Evolutionary conservation across 2,888 invertebrate species (phyloP).

Genomic region (Meganola albula): DNA sequence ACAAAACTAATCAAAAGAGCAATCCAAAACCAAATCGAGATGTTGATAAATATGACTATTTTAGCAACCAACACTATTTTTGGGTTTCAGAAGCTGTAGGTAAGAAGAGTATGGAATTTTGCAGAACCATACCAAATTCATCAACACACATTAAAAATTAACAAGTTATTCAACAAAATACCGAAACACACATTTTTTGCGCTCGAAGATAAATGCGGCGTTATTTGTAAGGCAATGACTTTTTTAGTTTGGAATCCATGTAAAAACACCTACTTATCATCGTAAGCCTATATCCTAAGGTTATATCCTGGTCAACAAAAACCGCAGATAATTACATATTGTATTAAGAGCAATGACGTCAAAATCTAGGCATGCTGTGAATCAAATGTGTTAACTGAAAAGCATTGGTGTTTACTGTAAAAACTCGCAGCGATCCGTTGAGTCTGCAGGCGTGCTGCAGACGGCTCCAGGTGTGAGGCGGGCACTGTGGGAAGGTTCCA

Average conservation of each 20-base stretch:
- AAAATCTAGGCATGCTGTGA: conserved; percentile 13
- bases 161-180: conserved; percentile 68
- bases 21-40: too few relatives aligned
- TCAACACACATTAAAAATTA: conserved; percentile 59
- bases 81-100: too few relatives aligned
- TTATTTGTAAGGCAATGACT: conserved; percentile 54
- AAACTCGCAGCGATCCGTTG: conserved; percentile 59
- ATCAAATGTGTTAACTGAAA: conserved; percentile 16
- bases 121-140: conserved; percentile 54
- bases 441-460: conserved; percentile 60
- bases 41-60: too few relatives aligned
- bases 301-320: conserved; percentile 55
- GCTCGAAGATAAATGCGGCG: conserved; percentile 51
- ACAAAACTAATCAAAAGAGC: too few relatives aligned
- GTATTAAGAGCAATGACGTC: conserved; percentile 25
- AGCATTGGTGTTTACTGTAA: conserved; percentile 56
- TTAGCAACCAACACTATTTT: too few relatives aligned
- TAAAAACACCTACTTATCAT: conserved; percentile 57
- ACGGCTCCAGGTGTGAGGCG: conserved; percentile 71
- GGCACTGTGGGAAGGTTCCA: conserved; percentile 72
- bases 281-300: conserved; percentile 30
- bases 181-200: conserved; percentile 59
- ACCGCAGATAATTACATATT: conserved; percentile 42
- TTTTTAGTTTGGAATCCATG: conserved; percentile 66
- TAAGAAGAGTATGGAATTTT: conserved; percentile 38